Base-by-base conservation (phyloP, 2,113 vertebrate genomes). In the Lophochroa leadbeateri region DNA sequence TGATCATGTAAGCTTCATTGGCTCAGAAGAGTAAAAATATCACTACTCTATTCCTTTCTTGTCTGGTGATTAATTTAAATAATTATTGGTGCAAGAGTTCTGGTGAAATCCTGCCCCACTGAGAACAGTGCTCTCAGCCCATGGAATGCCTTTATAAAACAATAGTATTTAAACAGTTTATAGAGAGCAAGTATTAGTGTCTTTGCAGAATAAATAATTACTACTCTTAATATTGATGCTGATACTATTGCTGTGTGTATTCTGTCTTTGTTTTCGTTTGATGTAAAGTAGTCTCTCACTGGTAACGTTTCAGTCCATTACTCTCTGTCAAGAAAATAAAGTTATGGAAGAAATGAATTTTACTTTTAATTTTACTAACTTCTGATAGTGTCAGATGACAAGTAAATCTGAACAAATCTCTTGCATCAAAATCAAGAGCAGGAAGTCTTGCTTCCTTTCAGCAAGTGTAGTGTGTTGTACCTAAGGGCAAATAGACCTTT, bases 371-470 rank as follows among this genome's bases (percentile, higher is more conserved):
- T 75, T 27, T 78, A 78, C 16, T 75, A 77, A 35, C 4, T 78
- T 92, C 20, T 89, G 47, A 72, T 49, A 35, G 24, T 57, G 39
- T 91, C 25, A 78, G 61, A 71, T 83, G 81, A 91, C 33, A 87
- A 78, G 25, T 44, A 86, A 83, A 74, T 68, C 27, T 81, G 69
- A 86, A 85, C 49, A 44, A 75, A 82, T 64, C 39, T 86, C 35
- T 70, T 1, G 1, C 65, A 47, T 82, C 81, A 78, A 92, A 92
- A 57, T 92, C 10, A 58, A 90, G 86, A 92, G 41, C 64, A 79
- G 41, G 64, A 92, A 39, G 17, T 86, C 60, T 58, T 89, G 8
- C 63, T 91, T 95, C 70, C 82, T 97, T 97, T 87, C 79, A 89
- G 88, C 37, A 70, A 93, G 23, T 29, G 23, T 29, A 77, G 46